Evolutionary conservation across 1,140 invertebrate genomes (phyloP).

Genomic region (Aphelinus atriplicis): DNA sequence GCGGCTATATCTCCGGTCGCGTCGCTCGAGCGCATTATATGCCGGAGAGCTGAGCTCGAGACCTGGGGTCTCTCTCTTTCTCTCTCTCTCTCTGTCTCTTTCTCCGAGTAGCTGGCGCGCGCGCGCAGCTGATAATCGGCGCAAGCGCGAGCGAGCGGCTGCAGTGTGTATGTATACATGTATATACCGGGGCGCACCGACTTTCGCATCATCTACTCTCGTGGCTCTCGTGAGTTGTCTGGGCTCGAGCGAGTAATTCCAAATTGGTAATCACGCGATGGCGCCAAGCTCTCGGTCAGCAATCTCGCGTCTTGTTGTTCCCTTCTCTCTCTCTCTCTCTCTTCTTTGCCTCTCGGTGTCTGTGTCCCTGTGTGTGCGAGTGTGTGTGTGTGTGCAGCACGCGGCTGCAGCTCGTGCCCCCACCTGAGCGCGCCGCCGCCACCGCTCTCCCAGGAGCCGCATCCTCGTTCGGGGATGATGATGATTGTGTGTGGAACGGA

Average conservation of each 20-base stretch:
- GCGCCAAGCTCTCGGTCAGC: constrained; percentile 65
- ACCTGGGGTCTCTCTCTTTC: too few species aligned
- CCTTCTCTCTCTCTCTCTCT: constrained; percentile 28
- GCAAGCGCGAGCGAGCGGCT: too few species aligned
- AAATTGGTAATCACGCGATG: constrained; percentile 69
- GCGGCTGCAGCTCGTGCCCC: background rate
- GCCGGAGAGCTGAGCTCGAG: background rate
- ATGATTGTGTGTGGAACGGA: constrained; percentile 60
- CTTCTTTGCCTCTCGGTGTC: background rate
- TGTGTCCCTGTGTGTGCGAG: constrained; percentile 19
- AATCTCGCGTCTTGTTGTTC: constrained; percentile 64
- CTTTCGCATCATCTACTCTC: too few species aligned
- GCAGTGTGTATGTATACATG: too few species aligned
- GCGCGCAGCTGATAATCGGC: too few species aligned
- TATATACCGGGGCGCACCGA: too few species aligned
- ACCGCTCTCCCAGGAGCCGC: constrained; percentile 32
- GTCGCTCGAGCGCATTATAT: constrained; percentile 15
- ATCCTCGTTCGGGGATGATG: constrained; percentile 41
- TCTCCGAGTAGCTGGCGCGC: too few species aligned
- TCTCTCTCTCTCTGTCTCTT: too few species aligned
- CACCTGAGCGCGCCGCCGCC: constrained; percentile 2
- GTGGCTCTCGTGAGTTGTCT: too few species aligned
- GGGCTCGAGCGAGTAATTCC: constrained; percentile 54
- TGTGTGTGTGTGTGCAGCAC: too few species aligned
- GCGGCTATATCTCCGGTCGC: constrained; percentile 18